These are phyloP conservation scores for Coenobita brevimanus DNA, from an alignment of 1,140 invertebrate genomes.

Conservation along the genomic window DNA sequence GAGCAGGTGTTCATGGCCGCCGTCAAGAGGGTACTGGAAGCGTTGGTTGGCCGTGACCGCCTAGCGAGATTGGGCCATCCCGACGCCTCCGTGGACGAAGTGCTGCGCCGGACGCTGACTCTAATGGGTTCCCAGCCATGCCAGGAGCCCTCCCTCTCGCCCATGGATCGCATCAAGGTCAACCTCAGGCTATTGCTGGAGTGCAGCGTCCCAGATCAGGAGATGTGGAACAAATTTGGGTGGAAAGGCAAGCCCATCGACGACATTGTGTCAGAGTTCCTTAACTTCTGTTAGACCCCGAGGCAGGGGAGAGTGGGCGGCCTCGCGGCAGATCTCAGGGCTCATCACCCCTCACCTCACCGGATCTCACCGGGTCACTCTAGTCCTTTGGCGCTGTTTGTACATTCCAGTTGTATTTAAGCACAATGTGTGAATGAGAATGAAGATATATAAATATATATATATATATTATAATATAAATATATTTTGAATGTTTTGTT, in stretches of 20 bases:
- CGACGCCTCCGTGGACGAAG: conserved; percentile 58
- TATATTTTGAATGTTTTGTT: too few relatives aligned
- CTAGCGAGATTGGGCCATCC: conserved; percentile 63
- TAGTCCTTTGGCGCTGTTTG: too few relatives aligned
- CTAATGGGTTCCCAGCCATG: conserved; percentile 66
- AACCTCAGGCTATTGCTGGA: conserved; percentile 68
- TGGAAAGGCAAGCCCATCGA: conserved; percentile 69
- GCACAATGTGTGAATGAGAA: too few relatives aligned
- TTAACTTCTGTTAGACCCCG: conserved; percentile 38
- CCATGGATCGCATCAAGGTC: conserved; percentile 68
- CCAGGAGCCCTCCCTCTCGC: conserved; percentile 63
- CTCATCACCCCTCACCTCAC: too few relatives aligned
- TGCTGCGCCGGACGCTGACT: conserved; percentile 60
- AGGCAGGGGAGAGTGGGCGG: too few relatives aligned
- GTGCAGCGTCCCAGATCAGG: conserved; percentile 68
- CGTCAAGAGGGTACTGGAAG: conserved; percentile 60
- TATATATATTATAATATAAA: too few relatives aligned
- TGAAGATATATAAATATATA: too few relatives aligned
- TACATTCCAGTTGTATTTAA: too few relatives aligned
- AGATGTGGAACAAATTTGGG: conserved; percentile 68
- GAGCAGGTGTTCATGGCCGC: conserved; percentile 43
- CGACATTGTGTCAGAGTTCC: conserved; percentile 69
- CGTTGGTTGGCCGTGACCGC: conserved; percentile 52
- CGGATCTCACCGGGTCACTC: too few relatives aligned
- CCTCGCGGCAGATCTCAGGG: too few relatives aligned